Conservation (phyloP, 2,113 vertebrate species). For the Erinaceus europaeus region DNA sequence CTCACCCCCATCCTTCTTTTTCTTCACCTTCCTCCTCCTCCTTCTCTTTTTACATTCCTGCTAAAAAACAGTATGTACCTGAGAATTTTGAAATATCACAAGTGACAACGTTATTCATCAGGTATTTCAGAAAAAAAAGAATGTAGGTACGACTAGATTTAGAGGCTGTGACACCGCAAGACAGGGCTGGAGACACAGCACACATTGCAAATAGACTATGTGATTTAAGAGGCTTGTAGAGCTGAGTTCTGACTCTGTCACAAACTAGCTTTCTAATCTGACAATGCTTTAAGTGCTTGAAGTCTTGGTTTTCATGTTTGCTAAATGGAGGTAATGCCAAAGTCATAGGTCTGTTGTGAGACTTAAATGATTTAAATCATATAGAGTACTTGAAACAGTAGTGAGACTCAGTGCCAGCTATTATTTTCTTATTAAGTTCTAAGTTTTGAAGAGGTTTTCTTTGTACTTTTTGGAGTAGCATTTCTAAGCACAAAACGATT, state of each 20-base stretch:
- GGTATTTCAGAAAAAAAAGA: too few relatives aligned
- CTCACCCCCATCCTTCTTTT: too few relatives aligned
- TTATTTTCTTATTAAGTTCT: not conserved
- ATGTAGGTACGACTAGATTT: too few relatives aligned
- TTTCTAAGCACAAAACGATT: conserved; percentile 3
- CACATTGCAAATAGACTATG: not conserved
- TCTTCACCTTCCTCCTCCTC: too few relatives aligned
- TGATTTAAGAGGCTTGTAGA: not conserved
- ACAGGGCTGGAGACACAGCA: not conserved
- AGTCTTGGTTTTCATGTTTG: not conserved
- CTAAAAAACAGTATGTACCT: too few relatives aligned
- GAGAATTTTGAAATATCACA: too few relatives aligned
- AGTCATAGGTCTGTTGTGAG: not conserved
- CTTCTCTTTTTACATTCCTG: too few relatives aligned
- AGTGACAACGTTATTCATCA: too few relatives aligned
- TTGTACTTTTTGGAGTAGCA: not conserved
- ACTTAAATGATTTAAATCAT: not conserved
- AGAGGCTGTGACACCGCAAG: too few relatives aligned
- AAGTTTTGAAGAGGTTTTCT: not conserved
- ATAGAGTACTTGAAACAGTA: not conserved
- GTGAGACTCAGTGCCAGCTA: not conserved
- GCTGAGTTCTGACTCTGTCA: not conserved
- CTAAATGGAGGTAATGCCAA: not conserved
- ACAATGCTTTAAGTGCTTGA: not conserved
- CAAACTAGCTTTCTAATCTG: not conserved